Conservation (phyloP, 2,888 invertebrate genomes). For the Lamproptera curius region DNA sequence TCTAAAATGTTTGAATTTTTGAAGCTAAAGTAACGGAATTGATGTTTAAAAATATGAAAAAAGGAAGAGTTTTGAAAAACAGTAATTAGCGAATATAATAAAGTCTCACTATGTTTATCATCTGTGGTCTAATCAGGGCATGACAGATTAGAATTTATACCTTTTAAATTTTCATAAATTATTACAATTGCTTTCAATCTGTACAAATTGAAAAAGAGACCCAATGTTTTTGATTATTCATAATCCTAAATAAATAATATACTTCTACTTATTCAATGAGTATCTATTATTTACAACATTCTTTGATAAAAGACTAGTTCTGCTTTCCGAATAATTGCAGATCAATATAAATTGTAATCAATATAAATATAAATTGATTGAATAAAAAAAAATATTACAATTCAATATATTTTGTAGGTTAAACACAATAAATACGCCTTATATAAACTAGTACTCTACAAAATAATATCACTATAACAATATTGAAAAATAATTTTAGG, state of each 20-base stretch:
- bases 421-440: slow-evolving; percentile 14
- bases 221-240: slow-evolving; percentile 50
- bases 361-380: neutral
- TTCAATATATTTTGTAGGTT: slow-evolving; percentile 7
- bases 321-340: slow-evolving; percentile 35
- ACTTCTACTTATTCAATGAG: slow-evolving; percentile 70
- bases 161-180: no score
- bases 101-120: no score
- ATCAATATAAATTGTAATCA: neutral
- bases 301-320: slow-evolving; percentile 68
- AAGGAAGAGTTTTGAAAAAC: no score
- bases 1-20: no score
- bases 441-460: neutral
- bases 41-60: no score
- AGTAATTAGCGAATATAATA: no score
- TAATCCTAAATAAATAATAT: slow-evolving; percentile 57
- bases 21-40: no score
- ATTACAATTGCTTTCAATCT: no score
- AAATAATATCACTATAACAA: slow-evolving; percentile 9
- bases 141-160: no score
- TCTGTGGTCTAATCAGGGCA: no score
- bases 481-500: slow-evolving; percentile 3
- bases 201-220: slow-evolving; percentile 31
- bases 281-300: slow-evolving; percentile 73
- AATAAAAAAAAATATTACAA: neutral